These are phyloP conservation scores for Oscarella lobularis DNA, from an alignment of 37 sponge, comb jelly and placozoan species.

Conservation along the genomic window DNA sequence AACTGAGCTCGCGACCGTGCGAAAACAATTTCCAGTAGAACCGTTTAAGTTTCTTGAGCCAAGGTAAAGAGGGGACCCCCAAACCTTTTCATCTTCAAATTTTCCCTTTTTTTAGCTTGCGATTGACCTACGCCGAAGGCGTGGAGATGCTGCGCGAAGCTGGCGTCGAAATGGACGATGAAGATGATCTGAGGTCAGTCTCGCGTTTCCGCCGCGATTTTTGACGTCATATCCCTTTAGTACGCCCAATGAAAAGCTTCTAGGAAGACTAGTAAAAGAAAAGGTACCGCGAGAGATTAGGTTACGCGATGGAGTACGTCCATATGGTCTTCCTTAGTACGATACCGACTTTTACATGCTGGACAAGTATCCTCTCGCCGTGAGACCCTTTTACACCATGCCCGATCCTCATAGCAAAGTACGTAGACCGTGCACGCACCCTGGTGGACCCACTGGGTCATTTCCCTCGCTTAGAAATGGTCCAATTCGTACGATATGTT, in stretches of 20 bases:
- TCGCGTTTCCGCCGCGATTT: background rate
- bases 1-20: conserved; percentile 73
- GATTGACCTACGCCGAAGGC: conserved; percentile 59
- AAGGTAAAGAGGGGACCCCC: conserved; percentile 68
- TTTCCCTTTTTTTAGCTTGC: too few relatives aligned
- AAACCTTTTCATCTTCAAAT: too few relatives aligned
- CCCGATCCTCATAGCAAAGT: conserved; percentile 75
- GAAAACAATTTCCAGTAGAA: conserved; percentile 91
- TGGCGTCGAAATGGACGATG: conserved; percentile 91
- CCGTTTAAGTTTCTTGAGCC: conserved; percentile 94
- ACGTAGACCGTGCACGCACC: conserved; percentile 13
- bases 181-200: conserved; percentile 87
- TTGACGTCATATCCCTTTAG: conserved; percentile 22
- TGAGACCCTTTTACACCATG: conserved; percentile 99
- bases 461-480: conserved; percentile 22
- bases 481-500: conserved; percentile 98
- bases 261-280: conserved; percentile 90
- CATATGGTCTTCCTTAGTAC: conserved; percentile 41
- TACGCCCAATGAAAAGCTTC: conserved; percentile 93
- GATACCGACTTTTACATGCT: conserved; percentile 98
- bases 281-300: conserved; percentile 50
- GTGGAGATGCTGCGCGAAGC: conserved; percentile 81
- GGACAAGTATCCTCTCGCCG: conserved; percentile 96
- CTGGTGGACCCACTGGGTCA: background rate
- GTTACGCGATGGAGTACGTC: conserved; percentile 2